Conservation (phyloP, 2,113 vertebrate species). For the Chloroceryle aenea region DNA sequence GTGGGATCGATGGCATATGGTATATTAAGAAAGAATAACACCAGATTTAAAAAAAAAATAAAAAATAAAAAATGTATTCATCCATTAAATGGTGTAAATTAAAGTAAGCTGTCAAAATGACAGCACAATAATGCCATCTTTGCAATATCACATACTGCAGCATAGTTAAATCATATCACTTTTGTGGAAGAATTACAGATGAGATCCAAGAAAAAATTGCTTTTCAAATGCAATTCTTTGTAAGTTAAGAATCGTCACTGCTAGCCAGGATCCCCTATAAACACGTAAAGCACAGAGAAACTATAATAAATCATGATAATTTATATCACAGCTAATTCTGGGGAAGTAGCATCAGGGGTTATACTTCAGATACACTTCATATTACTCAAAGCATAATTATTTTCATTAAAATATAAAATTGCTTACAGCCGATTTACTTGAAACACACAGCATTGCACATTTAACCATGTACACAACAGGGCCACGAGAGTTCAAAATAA, state of each 20-base stretch:
- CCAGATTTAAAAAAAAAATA: slow-evolving; percentile 65
- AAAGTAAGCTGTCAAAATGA: slow-evolving; percentile 78
- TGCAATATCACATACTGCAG: slow-evolving; percentile 64
- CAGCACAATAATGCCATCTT: slow-evolving; percentile 76
- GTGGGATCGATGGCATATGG: slow-evolving; percentile 69
- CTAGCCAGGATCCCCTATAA: slow-evolving; percentile 72
- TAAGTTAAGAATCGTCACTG: slow-evolving; percentile 71
- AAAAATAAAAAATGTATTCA: slow-evolving; percentile 67
- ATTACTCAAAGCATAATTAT: slow-evolving; percentile 81
- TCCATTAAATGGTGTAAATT: slow-evolving; percentile 77
- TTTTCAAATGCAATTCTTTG: slow-evolving; percentile 62
- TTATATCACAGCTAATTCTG: slow-evolving; percentile 78
- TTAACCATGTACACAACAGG: slow-evolving; percentile 71
- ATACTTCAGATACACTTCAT: slow-evolving; percentile 78
- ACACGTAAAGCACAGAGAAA: slow-evolving; percentile 64
- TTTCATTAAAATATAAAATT: slow-evolving; percentile 83
- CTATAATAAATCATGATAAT: slow-evolving; percentile 79
- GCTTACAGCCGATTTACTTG: slow-evolving; percentile 76
- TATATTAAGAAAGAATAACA: slow-evolving; percentile 74
- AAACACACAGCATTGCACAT: slow-evolving; percentile 68
- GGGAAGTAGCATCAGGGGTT: slow-evolving; percentile 71
- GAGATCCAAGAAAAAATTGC: slow-evolving; percentile 69
- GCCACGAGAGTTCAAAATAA: slow-evolving; percentile 73
- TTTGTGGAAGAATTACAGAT: slow-evolving; percentile 72
- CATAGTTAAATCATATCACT: slow-evolving; percentile 64